phyloP scores from a whole-genome alignment of 2,113 vertebrate species.

The Neomonachus schauinslandi region DNA sequence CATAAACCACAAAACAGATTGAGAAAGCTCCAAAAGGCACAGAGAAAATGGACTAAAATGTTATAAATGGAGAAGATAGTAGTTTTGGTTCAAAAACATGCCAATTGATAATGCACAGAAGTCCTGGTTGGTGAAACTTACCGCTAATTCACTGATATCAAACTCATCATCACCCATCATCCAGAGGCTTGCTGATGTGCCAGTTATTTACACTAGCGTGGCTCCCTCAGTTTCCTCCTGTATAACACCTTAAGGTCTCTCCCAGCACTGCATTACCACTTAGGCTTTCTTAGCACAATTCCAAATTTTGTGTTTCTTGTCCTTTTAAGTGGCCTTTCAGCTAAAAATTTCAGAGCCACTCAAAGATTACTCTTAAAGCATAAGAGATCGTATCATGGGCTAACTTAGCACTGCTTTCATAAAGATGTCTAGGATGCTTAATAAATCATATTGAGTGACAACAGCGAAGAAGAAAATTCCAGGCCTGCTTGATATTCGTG shows the following conservation, averaged over 20 bases:
- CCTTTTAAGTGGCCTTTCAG: background rate
- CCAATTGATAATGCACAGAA: background rate
- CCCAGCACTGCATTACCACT: background rate
- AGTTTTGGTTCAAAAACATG: background rate
- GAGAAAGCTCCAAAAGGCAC: background rate
- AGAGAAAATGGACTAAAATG: background rate
- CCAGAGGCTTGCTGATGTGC: background rate
- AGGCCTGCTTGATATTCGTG: background rate
- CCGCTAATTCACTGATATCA: background rate
- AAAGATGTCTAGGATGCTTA: background rate
- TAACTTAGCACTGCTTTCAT: background rate
- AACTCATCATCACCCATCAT: background rate
- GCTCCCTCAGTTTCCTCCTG: background rate
- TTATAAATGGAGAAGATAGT: background rate
- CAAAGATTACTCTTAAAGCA: background rate
- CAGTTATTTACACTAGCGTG: background rate
- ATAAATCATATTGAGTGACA: constrained; percentile 12
- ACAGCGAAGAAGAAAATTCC: background rate
- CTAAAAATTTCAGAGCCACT: constrained; percentile 20
- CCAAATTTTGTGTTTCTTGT: background rate
- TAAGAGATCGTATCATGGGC: background rate
- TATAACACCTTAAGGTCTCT: background rate
- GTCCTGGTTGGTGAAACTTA: background rate
- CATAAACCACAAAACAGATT: background rate
- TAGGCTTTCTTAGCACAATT: constrained; percentile 19